These are phyloP conservation scores for Ornithorhynchus anatinus DNA, from an alignment of 2,113 vertebrate species.

Conservation along the genomic window DNA sequence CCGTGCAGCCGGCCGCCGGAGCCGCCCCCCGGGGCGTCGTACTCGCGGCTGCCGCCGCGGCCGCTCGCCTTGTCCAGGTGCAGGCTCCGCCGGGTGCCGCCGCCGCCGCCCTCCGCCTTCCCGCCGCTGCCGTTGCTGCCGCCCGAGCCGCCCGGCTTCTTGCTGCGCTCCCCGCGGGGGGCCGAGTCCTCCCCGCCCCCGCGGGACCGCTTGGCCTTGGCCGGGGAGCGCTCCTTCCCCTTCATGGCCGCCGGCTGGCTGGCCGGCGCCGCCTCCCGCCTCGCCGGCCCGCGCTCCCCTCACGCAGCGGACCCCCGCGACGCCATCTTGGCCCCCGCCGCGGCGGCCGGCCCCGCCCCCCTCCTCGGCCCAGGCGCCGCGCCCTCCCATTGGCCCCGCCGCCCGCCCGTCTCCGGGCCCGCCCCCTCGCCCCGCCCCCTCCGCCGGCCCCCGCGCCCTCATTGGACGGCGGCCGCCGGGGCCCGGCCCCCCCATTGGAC, in stretches of 20 bases:
- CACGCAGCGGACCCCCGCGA: constrained; percentile 69
- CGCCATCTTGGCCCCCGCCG: constrained; percentile 76
- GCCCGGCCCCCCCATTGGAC: constrained; percentile 16
- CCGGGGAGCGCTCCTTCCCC: constrained; percentile 93
- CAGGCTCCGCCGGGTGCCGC: constrained; percentile 78
- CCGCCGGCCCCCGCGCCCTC: not conserved
- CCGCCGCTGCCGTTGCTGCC: constrained; percentile 76
- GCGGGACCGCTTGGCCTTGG: constrained; percentile 91
- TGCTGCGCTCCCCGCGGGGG: constrained; percentile 84
- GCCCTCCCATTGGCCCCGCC: not conserved
- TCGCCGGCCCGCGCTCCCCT: constrained; percentile 65
- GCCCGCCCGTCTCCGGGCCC: constrained; percentile 51
- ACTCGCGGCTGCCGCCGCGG: constrained; percentile 79
- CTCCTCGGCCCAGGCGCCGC: not conserved
- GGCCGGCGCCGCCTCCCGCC: constrained; percentile 47
- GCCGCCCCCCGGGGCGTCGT: constrained; percentile 76
- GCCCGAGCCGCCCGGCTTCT: constrained; percentile 84
- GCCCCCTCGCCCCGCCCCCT: constrained; percentile 56
- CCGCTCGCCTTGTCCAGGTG: constrained; percentile 77
- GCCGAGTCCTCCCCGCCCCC: constrained; percentile 83
- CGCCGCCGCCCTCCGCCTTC: constrained; percentile 71
- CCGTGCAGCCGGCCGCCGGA: constrained; percentile 75
- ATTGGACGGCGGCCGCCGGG: constrained; percentile 29
- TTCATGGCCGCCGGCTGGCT: constrained; percentile 81
- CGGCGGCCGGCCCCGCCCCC: constrained; percentile 39